Percentiles rank a stretch among this genome's conserved stretches.
These are phyloP conservation scores for Eupithecia abbreviata DNA, from an alignment of 2,888 invertebrate species.

Conservation along the genomic window DNA sequence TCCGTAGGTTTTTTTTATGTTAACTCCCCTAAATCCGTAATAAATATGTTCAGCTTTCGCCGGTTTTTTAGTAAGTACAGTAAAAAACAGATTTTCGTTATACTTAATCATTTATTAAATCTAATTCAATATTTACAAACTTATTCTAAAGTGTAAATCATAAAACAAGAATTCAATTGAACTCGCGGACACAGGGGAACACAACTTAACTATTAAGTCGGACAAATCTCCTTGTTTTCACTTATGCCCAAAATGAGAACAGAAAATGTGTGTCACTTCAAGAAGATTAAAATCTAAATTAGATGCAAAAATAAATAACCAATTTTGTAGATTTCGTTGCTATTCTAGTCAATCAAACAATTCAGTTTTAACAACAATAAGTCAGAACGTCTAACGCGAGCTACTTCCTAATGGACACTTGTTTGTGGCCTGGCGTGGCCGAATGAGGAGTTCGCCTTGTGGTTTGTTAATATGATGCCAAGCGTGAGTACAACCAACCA, in stretches of 20 bases:
- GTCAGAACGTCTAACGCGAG: neutral
- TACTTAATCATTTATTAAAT: constrained; percentile 40
- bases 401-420: neutral
- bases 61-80: neutral
- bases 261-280: neutral
- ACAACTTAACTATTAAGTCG: constrained; percentile 4
- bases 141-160: constrained; percentile 33
- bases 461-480: neutral
- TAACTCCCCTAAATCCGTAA: too few relatives aligned
- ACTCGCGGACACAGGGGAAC: constrained; percentile 29
- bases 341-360: neutral
- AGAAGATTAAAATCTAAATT: neutral
- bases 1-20: too few relatives aligned
- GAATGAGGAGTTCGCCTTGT: neutral
- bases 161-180: constrained; percentile 33
- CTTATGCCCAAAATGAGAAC: neutral
- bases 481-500: neutral
- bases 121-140: constrained; percentile 44
- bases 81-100: constrained; percentile 23
- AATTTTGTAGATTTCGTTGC: constrained; percentile 6
- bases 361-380: neutral
- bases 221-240: neutral
- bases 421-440: neutral
- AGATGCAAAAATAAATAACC: constrained; percentile 12
- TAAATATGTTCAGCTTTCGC: too few relatives aligned